Base-by-base conservation (phyloP, 2,113 vertebrate genomes). In the Plotosus lineatus region DNA sequence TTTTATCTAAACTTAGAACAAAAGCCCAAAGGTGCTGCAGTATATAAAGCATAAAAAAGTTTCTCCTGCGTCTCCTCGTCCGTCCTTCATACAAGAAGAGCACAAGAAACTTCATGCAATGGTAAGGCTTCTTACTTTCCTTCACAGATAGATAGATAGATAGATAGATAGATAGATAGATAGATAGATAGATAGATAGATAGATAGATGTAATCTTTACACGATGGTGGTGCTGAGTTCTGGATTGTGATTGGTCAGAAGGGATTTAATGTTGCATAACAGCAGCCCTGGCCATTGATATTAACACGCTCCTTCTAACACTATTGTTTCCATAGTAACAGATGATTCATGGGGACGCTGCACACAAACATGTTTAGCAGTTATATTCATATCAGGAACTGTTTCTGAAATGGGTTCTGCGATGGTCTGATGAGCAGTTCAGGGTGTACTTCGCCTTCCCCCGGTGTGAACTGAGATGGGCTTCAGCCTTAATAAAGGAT, bases 1-100 rank as follows among this genome's bases (percentile, higher is more conserved):
- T 40, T 26, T 84, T 85, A 83, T 89, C 89, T 90, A 90, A 89
- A 89, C 84, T 85, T 90, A 91, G 90, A 78, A 56, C 87, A 84
- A 84, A 80, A 86, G 76, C 78, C 42, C 50, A 8, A 53, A 31
- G 44, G 46, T 56, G 68, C 53, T 73, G 82, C 77, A 71, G 77
- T 89, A 90, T 91, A 90, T 83, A 91, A 89, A 77, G 61, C 15
- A 26, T 28, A 58, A 69, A 65, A 78, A 58, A n/a, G 53, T 14
- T 61, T 66, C 69, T 81, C 58, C n/a, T 55, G 23, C 79, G 81
- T 85, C 77, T 83, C 84, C 80, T 77, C 83, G 73, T 58, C 81
- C 11, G 33, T 36, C 61, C 72, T 61, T 33, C 42, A 56, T 46
- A 38, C 83, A 75, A 76, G 78, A 83, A 85, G 68, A 55, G 60